phyloP scores from a whole-genome alignment of 2,888 invertebrate species.

The Loripinus fragilis region DNA sequence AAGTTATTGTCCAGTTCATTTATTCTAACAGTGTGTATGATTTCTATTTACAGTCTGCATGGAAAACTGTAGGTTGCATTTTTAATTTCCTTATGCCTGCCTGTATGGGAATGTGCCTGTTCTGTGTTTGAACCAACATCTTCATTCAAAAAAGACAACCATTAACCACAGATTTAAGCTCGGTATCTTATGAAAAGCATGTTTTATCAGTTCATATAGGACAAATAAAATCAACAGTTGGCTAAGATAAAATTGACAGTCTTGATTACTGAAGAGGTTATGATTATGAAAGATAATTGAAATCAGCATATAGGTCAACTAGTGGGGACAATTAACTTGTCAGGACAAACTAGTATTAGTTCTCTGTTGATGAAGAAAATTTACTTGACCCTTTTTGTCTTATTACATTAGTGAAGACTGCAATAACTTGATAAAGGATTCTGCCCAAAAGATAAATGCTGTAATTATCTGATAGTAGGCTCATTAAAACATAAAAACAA shows the following conservation, averaged over 20 bases:
- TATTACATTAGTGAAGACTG: not conserved
- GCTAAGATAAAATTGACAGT: too few relatives aligned
- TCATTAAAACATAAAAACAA: constrained; percentile 1
- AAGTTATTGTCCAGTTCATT: not conserved
- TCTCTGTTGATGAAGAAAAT: too few relatives aligned
- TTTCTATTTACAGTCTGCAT: constrained; percentile 62
- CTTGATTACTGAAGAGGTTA: too few relatives aligned
- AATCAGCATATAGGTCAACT: not conserved
- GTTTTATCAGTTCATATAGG: too few relatives aligned
- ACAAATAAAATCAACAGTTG: too few relatives aligned
- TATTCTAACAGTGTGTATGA: constrained; percentile 16
- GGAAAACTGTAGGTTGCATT: constrained; percentile 60
- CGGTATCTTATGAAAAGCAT: too few relatives aligned
- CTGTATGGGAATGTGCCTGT: constrained; percentile 2
- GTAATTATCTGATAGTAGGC: not conserved
- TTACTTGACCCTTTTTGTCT: not conserved
- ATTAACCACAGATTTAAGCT: too few relatives aligned
- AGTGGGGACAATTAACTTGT: too few relatives aligned
- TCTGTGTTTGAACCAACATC: not conserved
- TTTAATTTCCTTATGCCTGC: constrained; percentile 25
- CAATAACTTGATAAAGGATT: not conserved
- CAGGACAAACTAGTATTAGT: too few relatives aligned
- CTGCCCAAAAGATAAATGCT: not conserved
- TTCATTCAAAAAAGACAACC: too few relatives aligned
- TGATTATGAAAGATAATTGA: not conserved